A percentile compares a stretch with the other conserved stretches of the same genome.
These are phyloP conservation scores for Aproaerema taeniolella DNA, from an alignment of 2,888 invertebrate genomes.

Conservation along the genomic window DNA sequence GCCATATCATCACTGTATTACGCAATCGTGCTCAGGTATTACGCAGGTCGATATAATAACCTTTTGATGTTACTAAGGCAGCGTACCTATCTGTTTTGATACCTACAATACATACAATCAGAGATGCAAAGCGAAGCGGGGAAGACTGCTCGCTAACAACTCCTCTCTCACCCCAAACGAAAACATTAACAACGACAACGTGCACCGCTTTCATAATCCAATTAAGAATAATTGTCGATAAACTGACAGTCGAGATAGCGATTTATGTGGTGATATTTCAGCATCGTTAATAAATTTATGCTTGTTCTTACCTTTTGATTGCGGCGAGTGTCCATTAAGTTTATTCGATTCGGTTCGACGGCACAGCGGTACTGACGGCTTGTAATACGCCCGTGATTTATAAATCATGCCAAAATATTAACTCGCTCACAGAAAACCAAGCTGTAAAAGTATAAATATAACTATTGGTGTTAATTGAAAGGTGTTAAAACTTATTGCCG, in stretches of 20 bases:
- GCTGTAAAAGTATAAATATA: neutral
- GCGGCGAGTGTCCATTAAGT: conserved; percentile 63
- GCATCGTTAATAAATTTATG: conserved; percentile 75
- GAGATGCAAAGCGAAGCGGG: no score
- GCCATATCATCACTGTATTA: no score
- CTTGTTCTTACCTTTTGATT: conserved; percentile 74
- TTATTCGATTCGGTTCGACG: conserved; percentile 55
- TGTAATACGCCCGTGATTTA: conserved; percentile 53
- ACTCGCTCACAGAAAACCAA: conserved; percentile 18
- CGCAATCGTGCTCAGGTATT: no score
- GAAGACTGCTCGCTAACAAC: conserved; percentile 19
- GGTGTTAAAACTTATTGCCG: conserved; percentile 3
- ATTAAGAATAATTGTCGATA: conserved; percentile 77
- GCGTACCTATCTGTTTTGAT: no score
- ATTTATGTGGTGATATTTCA: conserved; percentile 77
- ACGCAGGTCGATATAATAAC: no score
- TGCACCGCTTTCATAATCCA: conserved; percentile 73
- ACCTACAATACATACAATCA: no score
- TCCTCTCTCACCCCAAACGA: conserved; percentile 27
- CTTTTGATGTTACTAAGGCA: no score
- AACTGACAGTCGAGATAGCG: conserved; percentile 71
- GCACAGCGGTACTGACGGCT: conserved; percentile 50
- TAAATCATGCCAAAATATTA: conserved; percentile 32
- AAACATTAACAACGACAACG: conserved; percentile 32
- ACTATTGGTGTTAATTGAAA: conserved; percentile 9